Evolutionary conservation across 2,888 invertebrate species (phyloP).

Genomic region (Campopleginae sp.): DNA sequence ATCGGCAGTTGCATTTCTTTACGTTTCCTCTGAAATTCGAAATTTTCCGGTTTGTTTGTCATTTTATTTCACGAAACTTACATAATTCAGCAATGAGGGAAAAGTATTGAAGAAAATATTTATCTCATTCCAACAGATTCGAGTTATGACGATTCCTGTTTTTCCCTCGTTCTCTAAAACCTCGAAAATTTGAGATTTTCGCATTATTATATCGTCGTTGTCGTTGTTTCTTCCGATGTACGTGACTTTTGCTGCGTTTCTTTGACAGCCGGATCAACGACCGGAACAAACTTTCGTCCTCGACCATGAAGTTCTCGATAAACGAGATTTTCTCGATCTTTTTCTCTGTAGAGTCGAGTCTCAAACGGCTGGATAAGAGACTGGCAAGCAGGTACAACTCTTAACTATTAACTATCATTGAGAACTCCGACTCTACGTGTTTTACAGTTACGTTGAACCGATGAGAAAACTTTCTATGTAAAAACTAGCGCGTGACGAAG

Average conservation of each 20-base stretch:
- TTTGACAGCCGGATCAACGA: constrained; percentile 16
- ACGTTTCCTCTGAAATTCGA: background rate
- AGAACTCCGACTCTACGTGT: constrained; percentile 35
- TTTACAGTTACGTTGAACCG: constrained; percentile 67
- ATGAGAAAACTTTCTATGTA: constrained; percentile 65
- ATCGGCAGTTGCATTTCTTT: no score
- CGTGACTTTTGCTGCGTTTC: constrained; percentile 18
- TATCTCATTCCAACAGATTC: background rate
- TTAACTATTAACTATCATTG: constrained; percentile 24
- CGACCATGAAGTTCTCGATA: constrained; percentile 29
- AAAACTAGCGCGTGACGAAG: constrained; percentile 70
- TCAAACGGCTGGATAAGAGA: constrained; percentile 10
- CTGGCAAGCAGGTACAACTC: constrained; percentile 36
- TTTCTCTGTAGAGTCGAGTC: constrained; percentile 9
- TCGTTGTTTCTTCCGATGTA: background rate
- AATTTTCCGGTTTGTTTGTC: background rate
- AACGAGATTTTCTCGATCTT: constrained; percentile 39
- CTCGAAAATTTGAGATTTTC: background rate
- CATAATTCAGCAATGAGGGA: background rate
- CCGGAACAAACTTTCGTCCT: constrained; percentile 50
- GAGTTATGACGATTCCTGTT: background rate
- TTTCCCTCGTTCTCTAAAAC: background rate
- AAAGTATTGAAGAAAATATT: background rate
- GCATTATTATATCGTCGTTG: background rate
- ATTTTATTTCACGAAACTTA: background rate